Conservation (phyloP, 2,113 vertebrate species). For the Notechis scutatus region DNA sequence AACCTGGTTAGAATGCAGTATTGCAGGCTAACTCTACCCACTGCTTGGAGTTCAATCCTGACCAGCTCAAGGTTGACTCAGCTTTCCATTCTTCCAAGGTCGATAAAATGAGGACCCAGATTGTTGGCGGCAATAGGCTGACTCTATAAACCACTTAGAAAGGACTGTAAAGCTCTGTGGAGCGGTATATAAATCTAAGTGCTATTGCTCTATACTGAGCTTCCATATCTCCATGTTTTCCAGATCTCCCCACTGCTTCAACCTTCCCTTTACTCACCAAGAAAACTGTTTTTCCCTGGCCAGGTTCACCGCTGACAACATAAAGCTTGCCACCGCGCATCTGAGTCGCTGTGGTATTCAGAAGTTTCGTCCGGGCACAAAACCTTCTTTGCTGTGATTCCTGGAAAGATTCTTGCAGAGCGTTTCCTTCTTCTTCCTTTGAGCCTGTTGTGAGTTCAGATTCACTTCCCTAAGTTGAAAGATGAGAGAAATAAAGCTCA, state of each 20-base stretch:
- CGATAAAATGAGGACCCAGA: too few relatives aligned
- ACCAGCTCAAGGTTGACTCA: too few relatives aligned
- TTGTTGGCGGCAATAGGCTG: too few relatives aligned
- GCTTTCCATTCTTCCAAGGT: too few relatives aligned
- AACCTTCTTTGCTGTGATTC: constrained; percentile 68
- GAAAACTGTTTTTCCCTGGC: constrained; percentile 85
- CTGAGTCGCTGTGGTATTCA: constrained; percentile 48
- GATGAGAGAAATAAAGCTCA: neutral
- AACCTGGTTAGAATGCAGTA: too few relatives aligned
- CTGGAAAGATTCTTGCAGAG: constrained; percentile 72
- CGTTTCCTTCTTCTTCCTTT: constrained; percentile 41
- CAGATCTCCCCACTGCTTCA: neutral
- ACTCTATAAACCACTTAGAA: too few relatives aligned
- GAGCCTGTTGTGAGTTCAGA: neutral
- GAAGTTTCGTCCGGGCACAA: constrained; percentile 67
- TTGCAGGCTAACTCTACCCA: too few relatives aligned
- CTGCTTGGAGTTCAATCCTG: too few relatives aligned
- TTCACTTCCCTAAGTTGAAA: constrained; percentile 24
- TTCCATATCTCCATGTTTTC: neutral
- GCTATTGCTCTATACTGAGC: neutral
- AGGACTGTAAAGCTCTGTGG: too few relatives aligned
- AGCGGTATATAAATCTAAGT: too few relatives aligned
- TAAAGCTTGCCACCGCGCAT: constrained; percentile 64
- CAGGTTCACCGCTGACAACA: constrained; percentile 72
- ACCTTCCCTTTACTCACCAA: constrained; percentile 58